Evolutionary conservation across 2,888 invertebrate genomes (phyloP).

Genomic region (Drosophila mulleri): DNA sequence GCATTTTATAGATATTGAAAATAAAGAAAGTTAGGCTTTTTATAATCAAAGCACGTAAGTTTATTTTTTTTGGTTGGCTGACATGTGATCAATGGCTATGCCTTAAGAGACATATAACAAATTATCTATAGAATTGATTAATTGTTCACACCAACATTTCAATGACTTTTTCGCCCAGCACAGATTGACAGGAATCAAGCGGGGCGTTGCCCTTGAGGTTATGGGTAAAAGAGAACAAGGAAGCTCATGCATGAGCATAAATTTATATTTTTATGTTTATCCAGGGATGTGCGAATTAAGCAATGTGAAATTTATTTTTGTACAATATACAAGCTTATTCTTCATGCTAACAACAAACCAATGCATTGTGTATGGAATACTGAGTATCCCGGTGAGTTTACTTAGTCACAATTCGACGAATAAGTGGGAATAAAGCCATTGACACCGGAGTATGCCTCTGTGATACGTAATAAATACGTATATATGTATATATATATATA

Average conservation of each 20-base stretch:
- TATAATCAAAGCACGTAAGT: background rate
- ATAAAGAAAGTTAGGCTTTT: background rate
- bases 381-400: background rate
- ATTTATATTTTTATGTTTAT: constrained; percentile 1
- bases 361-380: background rate
- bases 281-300: background rate
- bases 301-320: background rate
- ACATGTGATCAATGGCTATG: background rate
- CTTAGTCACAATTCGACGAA: background rate
- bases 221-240: background rate
- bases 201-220: background rate
- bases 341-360: background rate
- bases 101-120: background rate
- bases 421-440: background rate
- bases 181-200: no score
- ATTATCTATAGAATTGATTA: background rate
- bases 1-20: background rate
- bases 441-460: background rate
- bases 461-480: background rate
- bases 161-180: background rate
- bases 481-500: background rate
- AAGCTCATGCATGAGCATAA: background rate
- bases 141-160: background rate
- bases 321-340: background rate
- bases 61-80: background rate